These are phyloP conservation scores for Pseudomugil tenellus DNA, from an alignment of 2,797 vertebrate species.

Conservation along the genomic window DNA sequence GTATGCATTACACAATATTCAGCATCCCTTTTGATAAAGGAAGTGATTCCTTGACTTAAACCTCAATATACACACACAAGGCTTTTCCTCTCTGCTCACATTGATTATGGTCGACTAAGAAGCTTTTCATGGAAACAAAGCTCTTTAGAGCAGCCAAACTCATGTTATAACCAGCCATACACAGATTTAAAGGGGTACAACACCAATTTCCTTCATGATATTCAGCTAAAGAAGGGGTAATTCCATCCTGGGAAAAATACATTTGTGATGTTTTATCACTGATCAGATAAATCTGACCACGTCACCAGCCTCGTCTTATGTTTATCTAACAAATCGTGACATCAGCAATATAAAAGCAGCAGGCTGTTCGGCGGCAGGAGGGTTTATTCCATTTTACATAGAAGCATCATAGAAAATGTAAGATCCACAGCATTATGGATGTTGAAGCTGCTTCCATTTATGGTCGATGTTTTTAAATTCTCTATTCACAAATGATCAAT, in stretches of 20 bases:
- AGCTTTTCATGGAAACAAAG: constrained; percentile 31
- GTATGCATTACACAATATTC: not conserved
- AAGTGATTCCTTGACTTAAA: not conserved
- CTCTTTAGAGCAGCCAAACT: constrained; percentile 2
- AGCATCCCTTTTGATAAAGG: not conserved
- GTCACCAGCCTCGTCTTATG: not conserved
- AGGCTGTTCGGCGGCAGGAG: not conserved
- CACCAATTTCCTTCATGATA: constrained; percentile 2
- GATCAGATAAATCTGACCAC: not conserved
- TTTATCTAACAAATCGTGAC: constrained; percentile 2
- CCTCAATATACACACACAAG: not conserved
- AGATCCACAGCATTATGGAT: constrained; percentile 3
- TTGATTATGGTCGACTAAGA: constrained; percentile 22
- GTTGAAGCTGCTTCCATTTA: no score
- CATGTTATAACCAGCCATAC: constrained; percentile 4
- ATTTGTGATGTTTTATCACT: not conserved
- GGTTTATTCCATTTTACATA: not conserved
- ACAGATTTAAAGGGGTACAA: constrained; percentile 8
- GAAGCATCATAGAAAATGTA: constrained; percentile 14
- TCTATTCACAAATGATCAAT: not conserved
- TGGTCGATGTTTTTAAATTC: no score
- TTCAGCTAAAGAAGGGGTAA: not conserved
- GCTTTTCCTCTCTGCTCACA: constrained; percentile 11
- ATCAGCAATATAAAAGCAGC: constrained; percentile 1
- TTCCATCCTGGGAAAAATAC: not conserved